Base-by-base conservation (phyloP, 2,888 invertebrate genomes). In the Scrobipalpa atriplicella region DNA sequence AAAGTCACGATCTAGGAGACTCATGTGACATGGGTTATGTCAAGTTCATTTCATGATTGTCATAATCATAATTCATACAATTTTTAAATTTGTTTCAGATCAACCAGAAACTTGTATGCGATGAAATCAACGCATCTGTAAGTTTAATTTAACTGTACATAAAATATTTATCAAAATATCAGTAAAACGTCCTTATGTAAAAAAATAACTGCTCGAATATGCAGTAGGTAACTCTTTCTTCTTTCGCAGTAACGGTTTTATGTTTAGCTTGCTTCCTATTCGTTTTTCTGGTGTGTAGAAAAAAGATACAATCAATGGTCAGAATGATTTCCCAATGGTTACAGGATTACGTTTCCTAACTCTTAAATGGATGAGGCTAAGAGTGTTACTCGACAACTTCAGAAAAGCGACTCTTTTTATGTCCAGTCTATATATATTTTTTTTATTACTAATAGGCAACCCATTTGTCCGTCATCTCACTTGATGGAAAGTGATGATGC, bases 271-370 rank as follows among this genome's bases (percentile, higher is more conserved):
- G 38, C 38, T n/a, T n/a, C 7, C 5, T 36, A n/a, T 16, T 38
- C 8, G 1, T 58, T 38, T 58, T 13, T 36, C 38, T 36, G 11
- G 56, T 29, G 16, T 38, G 36, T 19, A 19, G 19, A 13, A 16
- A 29, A 19, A 62, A 18, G 43, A 62, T 47, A 21, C 21, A 47
- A 67, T 67, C 62, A 65, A 65, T 67, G 65, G 67, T 52, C 52
- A 47, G 65, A 51, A 65, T 62, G 65, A 65, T 65, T 62, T 67
- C 56, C 43, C 66, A 64, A 52, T 19, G 64, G 61, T 58, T 51
- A 10, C 9, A 47, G 60, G 52, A 39, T 64, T 58, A 54, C 67
- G 64, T 52, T 39, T 19, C 58, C 8, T n/a, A 41, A 41, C 51
- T 51, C 38, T 11, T 7, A 51, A 67, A 29, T 39, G 58, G 64